Conservation (phyloP, 2,888 invertebrate species). For the Slavum lentiscoides region DNA sequence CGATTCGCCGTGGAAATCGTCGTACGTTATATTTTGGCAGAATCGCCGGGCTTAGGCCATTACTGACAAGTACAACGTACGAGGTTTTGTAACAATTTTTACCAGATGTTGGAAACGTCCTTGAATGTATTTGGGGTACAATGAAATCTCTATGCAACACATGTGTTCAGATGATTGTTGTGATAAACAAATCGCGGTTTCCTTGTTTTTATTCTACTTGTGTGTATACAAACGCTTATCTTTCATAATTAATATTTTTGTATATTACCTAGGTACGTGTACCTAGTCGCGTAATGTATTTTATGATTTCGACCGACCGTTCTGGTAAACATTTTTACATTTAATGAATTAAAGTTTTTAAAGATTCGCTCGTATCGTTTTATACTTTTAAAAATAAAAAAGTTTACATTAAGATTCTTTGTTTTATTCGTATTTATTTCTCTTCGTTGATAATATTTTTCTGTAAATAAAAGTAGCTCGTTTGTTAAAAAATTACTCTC, state of each 20-base stretch:
- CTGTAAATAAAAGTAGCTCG: too few relatives aligned
- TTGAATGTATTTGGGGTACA: conserved; percentile 35
- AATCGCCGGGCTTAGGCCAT: too few relatives aligned
- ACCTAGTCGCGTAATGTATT: not conserved
- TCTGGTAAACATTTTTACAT: too few relatives aligned
- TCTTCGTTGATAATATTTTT: too few relatives aligned
- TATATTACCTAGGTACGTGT: not conserved
- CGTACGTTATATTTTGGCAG: not conserved
- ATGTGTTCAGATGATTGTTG: conserved; percentile 33
- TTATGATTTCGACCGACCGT: not conserved
- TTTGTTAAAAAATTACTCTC: too few relatives aligned
- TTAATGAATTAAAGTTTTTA: too few relatives aligned
- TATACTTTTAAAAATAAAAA: too few relatives aligned
- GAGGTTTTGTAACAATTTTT: conserved; percentile 13
- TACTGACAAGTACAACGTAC: not conserved
- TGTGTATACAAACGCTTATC: not conserved
- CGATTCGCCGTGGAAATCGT: not conserved
- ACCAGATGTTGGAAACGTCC: conserved; percentile 38
- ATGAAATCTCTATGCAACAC: conserved; percentile 17
- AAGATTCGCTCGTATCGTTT: too few relatives aligned
- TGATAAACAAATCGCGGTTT: not conserved
- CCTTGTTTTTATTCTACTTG: conserved; percentile 1
- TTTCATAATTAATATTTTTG: not conserved
- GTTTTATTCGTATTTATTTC: too few relatives aligned
- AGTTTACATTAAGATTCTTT: too few relatives aligned